Conservation (phyloP, 2,888 invertebrate species). For the Mechanitis messenoides region DNA sequence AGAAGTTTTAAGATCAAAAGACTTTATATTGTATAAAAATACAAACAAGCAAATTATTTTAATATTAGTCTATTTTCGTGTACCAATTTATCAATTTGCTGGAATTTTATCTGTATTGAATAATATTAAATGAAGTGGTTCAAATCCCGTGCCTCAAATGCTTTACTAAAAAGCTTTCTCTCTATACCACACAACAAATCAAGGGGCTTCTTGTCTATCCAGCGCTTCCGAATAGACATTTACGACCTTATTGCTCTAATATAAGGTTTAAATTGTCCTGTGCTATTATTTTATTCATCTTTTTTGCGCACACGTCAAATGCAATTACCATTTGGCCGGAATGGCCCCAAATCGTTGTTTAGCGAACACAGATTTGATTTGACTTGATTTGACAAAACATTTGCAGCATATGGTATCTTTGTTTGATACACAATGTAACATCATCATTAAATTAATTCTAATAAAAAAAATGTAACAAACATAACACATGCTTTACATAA, state of each 20-base stretch:
- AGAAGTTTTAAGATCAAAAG: too few species aligned
- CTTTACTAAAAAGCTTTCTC: slow-evolving; percentile 8
- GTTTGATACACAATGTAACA: too few species aligned
- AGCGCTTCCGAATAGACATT: slow-evolving; percentile 23
- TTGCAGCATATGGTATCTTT: neutral
- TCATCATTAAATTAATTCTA: too few species aligned
- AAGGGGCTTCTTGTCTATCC: slow-evolving; percentile 32
- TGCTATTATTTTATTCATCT: slow-evolving; percentile 16
- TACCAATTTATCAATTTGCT: too few species aligned
- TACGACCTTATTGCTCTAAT: slow-evolving; percentile 26
- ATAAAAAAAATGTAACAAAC: too few species aligned
- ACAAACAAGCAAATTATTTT: too few species aligned
- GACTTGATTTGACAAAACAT: slow-evolving; percentile 21
- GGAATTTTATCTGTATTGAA: too few species aligned
- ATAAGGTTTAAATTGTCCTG: slow-evolving; percentile 28
- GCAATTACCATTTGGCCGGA: slow-evolving; percentile 34
- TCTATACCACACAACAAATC: slow-evolving; percentile 29
- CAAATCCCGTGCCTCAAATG: neutral
- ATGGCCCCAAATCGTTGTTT: slow-evolving; percentile 33
- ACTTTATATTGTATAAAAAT: too few species aligned
- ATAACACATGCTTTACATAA: too few species aligned
- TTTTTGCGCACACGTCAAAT: slow-evolving; percentile 33
- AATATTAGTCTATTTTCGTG: too few species aligned
- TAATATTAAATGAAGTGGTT: too few species aligned
- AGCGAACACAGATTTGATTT: slow-evolving; percentile 34